Evolutionary conservation across 2,888 invertebrate species (phyloP).

Genomic region (Branchellion lobata): DNA sequence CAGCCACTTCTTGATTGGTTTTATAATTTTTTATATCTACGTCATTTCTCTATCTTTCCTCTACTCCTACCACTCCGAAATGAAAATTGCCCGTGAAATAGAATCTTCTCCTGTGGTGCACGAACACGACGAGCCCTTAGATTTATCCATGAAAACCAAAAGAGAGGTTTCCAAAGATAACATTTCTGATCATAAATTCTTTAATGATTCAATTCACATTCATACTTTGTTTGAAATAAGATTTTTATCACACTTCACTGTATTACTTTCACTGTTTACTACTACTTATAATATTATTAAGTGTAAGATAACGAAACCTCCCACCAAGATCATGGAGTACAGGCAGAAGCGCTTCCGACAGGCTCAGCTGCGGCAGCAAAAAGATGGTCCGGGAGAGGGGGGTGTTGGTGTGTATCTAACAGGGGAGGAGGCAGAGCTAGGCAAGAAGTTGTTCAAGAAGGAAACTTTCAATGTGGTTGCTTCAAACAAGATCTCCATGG

Average conservation of each 20-base stretch:
- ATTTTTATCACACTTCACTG: no score
- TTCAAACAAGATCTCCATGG: conserved; percentile 82
- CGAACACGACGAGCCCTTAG: not conserved
- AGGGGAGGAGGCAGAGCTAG: conserved; percentile 66
- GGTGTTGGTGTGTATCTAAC: conserved; percentile 56
- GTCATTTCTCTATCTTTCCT: conserved; percentile 46
- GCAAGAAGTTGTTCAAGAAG: conserved; percentile 74
- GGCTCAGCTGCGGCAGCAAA: conserved; percentile 31
- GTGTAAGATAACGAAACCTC: not conserved
- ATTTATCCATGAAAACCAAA: not conserved
- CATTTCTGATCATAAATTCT: no score
- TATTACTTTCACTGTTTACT: not conserved
- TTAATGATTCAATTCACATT: no score
- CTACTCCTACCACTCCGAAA: conserved; percentile 42
- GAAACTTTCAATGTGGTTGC: conserved; percentile 84
- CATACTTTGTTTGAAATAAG: no score
- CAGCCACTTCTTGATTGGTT: conserved; percentile 38
- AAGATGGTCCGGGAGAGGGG: conserved; percentile 59
- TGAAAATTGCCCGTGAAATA: not conserved
- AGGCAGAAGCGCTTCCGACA: conserved; percentile 46
- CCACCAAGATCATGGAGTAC: conserved; percentile 32
- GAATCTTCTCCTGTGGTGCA: not conserved
- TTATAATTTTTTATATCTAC: conserved; percentile 46
- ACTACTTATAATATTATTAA: not conserved
- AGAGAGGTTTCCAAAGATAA: no score